Percentiles rank a stretch among this genome's conserved stretches.
phyloP scores from a whole-genome alignment of 2,888 invertebrate species.

The Teleogryllus oceanicus region DNA sequence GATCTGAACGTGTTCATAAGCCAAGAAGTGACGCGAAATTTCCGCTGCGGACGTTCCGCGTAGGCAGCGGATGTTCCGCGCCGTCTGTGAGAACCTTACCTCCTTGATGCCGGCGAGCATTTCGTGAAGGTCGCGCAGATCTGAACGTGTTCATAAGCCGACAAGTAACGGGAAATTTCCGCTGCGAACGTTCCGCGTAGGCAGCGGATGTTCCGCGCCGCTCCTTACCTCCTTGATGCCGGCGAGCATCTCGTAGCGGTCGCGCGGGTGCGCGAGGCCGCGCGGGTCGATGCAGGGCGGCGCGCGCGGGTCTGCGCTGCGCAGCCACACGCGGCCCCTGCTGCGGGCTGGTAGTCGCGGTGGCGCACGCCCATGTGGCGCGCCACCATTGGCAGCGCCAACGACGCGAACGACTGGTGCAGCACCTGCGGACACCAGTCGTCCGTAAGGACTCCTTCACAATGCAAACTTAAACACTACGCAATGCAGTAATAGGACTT shows the following conservation, averaged over 20 bases:
- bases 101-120: neutral
- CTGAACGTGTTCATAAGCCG: too few species aligned
- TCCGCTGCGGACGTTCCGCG: too few species aligned
- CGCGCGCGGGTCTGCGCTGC: neutral
- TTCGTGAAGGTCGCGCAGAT: too few species aligned
- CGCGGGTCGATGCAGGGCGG: neutral
- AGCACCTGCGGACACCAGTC: neutral
- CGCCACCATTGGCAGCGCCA: neutral
- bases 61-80: too few species aligned
- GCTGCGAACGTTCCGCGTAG: too few species aligned
- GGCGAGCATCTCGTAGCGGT: neutral
- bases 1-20: too few species aligned
- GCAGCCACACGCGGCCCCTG: neutral
- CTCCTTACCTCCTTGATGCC: neutral
- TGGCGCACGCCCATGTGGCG: neutral
- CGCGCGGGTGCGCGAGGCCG: neutral
- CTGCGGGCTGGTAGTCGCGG: neutral
- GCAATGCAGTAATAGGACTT: too few species aligned
- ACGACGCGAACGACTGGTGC: neutral
- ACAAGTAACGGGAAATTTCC: too few species aligned
- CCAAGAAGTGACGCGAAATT: too few species aligned
- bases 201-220: neutral
- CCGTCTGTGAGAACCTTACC: too few species aligned
- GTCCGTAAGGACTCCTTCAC: too few species aligned
- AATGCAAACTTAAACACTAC: too few species aligned